Percentiles rank a stretch among this genome's conserved stretches.
Evolutionary conservation across 2,888 invertebrate species (phyloP).

Genomic region (Paralinhomoeus sp.): DNA sequence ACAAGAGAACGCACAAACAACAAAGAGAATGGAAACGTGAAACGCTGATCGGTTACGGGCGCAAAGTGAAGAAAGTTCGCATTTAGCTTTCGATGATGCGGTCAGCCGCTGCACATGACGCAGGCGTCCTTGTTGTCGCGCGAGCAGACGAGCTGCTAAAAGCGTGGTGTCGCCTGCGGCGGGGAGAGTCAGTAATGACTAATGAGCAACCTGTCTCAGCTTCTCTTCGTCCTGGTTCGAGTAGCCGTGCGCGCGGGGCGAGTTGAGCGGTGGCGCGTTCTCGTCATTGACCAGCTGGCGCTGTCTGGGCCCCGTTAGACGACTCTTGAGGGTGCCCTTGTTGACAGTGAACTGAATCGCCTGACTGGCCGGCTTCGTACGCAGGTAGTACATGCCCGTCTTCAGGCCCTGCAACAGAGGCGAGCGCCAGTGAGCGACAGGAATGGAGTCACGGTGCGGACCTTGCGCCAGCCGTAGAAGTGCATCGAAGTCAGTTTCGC

Average conservation of each 20-base stretch:
- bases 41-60: no score
- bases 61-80: no score
- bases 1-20: no score
- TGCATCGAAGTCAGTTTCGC: slow-evolving; percentile 90
- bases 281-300: neutral
- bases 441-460: slow-evolving; percentile 17
- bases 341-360: slow-evolving; percentile 95
- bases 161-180: no score
- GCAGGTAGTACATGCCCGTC: slow-evolving; percentile 94
- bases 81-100: no score
- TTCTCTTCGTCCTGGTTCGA: neutral
- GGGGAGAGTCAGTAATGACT: neutral
- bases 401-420: slow-evolving; percentile 53
- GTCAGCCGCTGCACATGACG: neutral
- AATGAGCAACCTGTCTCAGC: neutral
- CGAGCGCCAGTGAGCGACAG: neutral
- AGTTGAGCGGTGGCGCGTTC: neutral
- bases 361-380: slow-evolving; percentile 82
- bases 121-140: neutral
- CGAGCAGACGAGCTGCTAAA: neutral
- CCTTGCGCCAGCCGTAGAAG: slow-evolving; percentile 83
- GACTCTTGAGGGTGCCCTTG: slow-evolving; percentile 45
- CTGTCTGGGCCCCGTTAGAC: no score
- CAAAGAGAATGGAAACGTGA: no score
- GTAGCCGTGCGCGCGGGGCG: neutral